Conservation (phyloP, 2,113 vertebrate species). For the Trachemys scripta region DNA sequence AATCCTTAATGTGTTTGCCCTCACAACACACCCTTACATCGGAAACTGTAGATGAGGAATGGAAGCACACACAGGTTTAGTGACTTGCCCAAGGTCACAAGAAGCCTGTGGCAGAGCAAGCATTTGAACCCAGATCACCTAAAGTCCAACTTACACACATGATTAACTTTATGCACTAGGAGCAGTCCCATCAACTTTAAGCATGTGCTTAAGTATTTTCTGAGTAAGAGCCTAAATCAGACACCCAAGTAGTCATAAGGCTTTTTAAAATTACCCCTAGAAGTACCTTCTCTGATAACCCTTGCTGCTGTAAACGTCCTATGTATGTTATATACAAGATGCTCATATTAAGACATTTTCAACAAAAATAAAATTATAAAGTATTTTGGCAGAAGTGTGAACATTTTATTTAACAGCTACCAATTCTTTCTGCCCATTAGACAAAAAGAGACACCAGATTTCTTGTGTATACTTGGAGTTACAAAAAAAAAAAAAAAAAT, state of each 20-base stretch:
- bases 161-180: not conserved
- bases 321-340: not conserved
- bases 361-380: not conserved
- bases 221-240: not conserved
- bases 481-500: too few relatives aligned
- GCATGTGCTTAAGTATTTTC: not conserved
- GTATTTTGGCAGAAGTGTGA: not conserved
- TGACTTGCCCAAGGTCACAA: not conserved
- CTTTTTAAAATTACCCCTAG: not conserved
- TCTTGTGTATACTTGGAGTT: not conserved
- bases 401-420: accelerated
- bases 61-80: not conserved
- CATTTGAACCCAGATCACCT: not conserved
- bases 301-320: not conserved
- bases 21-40: not conserved
- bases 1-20: not conserved
- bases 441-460: not conserved
- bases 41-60: not conserved
- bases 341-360: not conserved
- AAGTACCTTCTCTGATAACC: not conserved
- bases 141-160: not conserved
- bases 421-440: not conserved
- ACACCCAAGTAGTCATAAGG: not conserved
- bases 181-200: not conserved
- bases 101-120: not conserved